phyloP scores from a whole-genome alignment of 2,888 invertebrate genomes.

The Phytoseiulus persimilis region DNA sequence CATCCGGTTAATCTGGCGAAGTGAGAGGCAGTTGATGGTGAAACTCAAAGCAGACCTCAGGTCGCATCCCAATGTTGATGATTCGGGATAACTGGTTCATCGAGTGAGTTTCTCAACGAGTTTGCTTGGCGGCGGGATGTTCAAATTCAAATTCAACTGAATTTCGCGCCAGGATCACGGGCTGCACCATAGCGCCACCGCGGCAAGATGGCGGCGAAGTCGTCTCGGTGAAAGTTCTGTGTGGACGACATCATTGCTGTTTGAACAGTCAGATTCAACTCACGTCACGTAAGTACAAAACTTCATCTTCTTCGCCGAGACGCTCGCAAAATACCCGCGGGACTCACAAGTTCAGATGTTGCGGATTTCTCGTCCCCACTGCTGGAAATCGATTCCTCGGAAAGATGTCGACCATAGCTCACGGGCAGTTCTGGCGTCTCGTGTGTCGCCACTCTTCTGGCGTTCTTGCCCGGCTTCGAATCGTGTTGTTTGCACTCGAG shows the following conservation, averaged over 20 bases:
- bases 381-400: background rate
- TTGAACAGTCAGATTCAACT: background rate
- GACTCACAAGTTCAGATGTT: background rate
- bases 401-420: background rate
- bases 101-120: no score
- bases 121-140: background rate
- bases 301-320: background rate
- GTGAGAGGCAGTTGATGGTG: no score
- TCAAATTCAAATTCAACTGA: background rate
- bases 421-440: background rate
- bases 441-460: background rate
- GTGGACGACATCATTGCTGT: slow-evolving; percentile 5
- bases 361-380: background rate
- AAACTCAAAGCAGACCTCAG: no score
- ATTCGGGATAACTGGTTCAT: no score
- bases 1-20: no score
- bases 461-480: background rate
- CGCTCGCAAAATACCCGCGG: background rate
- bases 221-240: background rate
- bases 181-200: background rate
- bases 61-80: no score
- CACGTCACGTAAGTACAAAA: background rate
- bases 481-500: background rate
- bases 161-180: background rate
- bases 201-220: slow-evolving; percentile 5